Base-by-base conservation (phyloP, 2,113 vertebrate species). In the Rynchops niger region DNA sequence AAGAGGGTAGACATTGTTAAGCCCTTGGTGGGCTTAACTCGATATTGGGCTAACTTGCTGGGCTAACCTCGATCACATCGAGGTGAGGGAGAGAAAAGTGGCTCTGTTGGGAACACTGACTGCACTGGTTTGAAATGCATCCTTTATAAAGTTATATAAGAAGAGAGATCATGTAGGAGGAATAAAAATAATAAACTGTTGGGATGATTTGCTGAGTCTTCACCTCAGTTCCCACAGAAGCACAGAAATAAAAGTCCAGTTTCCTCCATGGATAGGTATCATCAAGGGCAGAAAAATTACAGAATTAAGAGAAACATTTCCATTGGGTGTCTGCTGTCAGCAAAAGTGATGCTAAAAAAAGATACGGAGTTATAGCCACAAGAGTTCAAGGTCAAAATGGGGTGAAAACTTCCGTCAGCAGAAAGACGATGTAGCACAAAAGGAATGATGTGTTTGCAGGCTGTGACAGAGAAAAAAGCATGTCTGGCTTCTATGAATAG, bases 241-340 rank as follows among this genome's bases (percentile, higher is more conserved):
- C 50, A 87, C 80, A 69, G 87, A 94, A 96, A 94, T 94, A 94
- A 94, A 95, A 91, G 91, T 93, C 86, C 84, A 82, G 84, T 93
- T 96, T 94, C 81, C 73, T 94, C 52, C 7, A 2, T 22, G 79
- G 65, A 78, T 9, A 84, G 73, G 79, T 81, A 91, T 82, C 88
- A 95, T 20, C 3, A 3, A 91, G 89, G 61, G 61, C 86, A 96
- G 77, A 92, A 82, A 90, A 95, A 84, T 70, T 86, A 78, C 56
- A 47, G 77, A 83, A 58, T 7, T n/a, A 40, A 79, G 22, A 43
- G 47, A 71, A 87, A 74, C 14, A 34, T 82, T 96, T 87, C 61
- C 26, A 40, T 55, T 63, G 52, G 61, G 17, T 71, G 22, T 67
- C 71, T 84, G 32, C 62, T 81, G 74, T 59, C 40, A 53, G 62